A percentile compares a stretch with the other conserved stretches of the same genome.
Evolutionary conservation across 2,113 vertebrate genomes (phyloP).

Genomic region (Calyptomena viridis): DNA sequence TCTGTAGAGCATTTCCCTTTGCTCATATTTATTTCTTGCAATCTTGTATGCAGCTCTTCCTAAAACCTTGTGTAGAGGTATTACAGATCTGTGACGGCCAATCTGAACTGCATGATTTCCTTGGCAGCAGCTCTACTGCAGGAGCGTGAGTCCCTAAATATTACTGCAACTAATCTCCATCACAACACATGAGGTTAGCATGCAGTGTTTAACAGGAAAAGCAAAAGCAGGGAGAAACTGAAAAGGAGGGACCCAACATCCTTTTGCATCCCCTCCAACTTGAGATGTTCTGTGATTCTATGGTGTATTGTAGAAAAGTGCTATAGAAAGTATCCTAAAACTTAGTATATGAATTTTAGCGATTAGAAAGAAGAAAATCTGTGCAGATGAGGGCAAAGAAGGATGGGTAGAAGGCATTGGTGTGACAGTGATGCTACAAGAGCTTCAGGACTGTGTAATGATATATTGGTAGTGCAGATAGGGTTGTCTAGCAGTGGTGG

Average conservation of each 20-base stretch:
- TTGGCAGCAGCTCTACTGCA: background rate
- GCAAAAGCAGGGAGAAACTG: background rate
- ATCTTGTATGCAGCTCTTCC: background rate
- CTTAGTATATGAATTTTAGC: background rate
- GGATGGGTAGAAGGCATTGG: background rate
- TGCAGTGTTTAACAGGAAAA: background rate
- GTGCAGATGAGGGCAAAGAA: background rate
- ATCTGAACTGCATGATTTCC: background rate
- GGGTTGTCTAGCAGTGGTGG: background rate
- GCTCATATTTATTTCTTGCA: background rate
- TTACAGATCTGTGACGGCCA: background rate
- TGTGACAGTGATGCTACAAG: background rate
- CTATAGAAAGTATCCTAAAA: background rate
- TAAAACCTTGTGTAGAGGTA: background rate
- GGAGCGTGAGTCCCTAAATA: background rate
- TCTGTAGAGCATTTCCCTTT: background rate
- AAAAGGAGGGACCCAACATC: background rate
- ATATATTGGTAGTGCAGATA: background rate
- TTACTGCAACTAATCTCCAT: background rate
- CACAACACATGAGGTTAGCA: accelerated
- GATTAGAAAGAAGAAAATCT: background rate
- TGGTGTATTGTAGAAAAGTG: background rate
- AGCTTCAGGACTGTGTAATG: background rate
- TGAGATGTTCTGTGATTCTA: background rate
- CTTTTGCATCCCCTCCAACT: background rate